phyloP scores from a whole-genome alignment of 1,140 invertebrate genomes.

The Ceratina calcarata region DNA sequence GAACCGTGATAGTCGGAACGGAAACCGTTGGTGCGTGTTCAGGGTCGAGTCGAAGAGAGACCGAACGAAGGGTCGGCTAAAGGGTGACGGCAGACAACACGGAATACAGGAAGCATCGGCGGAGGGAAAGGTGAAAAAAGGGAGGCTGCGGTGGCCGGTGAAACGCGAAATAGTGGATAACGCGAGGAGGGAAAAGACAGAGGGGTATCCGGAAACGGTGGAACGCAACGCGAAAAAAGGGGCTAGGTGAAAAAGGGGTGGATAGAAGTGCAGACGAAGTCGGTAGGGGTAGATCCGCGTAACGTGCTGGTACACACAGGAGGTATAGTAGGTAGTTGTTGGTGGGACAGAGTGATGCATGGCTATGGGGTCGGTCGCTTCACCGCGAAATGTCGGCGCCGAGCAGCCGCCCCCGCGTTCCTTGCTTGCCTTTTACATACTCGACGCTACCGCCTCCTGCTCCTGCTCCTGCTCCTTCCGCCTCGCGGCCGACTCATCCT shows the following conservation, averaged over 20 bases:
- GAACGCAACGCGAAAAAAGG: slow-evolving; percentile 5
- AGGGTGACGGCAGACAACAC: too few species aligned
- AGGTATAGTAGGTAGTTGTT: slow-evolving; percentile 58
- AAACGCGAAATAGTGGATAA: slow-evolving; percentile 14
- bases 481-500: neutral
- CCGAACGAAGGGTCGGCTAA: neutral
- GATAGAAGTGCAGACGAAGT: slow-evolving; percentile 24
- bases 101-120: slow-evolving; percentile 33
- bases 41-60: neutral
- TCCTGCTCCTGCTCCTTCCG: neutral
- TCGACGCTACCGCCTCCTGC: slow-evolving; percentile 40
- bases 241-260: neutral
- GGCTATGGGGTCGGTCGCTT: slow-evolving; percentile 66
- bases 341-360: slow-evolving; percentile 72
- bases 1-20: neutral
- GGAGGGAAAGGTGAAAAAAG: slow-evolving; percentile 32
- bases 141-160: slow-evolving; percentile 6
- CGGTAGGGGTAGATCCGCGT: slow-evolving; percentile 34
- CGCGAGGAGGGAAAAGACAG: slow-evolving; percentile 5
- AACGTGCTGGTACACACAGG: slow-evolving; percentile 3
- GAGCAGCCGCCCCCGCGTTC: slow-evolving; percentile 55
- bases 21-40: slow-evolving; percentile 11
- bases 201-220: slow-evolving; percentile 37
- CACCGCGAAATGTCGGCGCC: slow-evolving; percentile 71
- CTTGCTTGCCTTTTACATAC: slow-evolving; percentile 65